Base-by-base conservation (phyloP, 2,888 invertebrate species). In the Alcis repandata region DNA sequence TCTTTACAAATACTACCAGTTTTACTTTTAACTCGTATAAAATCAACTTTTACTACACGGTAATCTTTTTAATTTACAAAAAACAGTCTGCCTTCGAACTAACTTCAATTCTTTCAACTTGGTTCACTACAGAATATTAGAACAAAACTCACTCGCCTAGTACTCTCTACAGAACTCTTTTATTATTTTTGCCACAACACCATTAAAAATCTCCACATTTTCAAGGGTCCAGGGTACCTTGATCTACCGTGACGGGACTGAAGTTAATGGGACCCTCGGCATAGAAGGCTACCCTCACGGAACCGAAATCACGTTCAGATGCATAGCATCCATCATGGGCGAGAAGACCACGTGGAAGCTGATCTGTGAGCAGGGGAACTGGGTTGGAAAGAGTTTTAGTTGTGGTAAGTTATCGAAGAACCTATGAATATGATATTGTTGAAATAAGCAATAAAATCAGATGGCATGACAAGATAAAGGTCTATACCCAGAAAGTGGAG, bases 261-360 rank as follows among this genome's bases (percentile, higher is more conserved):
- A 95, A 22, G 86, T 96, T 0, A 95, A 95, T 52, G 95, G 95
- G 7, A 95, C 95, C 1, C 89, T 95, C n/a, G 94, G 92, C 3
- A 84, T 95, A 71, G 95, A 95, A 59, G 95, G 94, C 7, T 97
- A 97, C 81, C 96, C 97, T 4, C 97, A 97, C 77, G 97, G 97
- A 0, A 96, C 97, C 0, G 97, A 97, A 88, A 96, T 97, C 56
- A 96, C 96, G 7, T 98, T 97, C 86, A 95, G 96, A 76, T 98
- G 98, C 83, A 97, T 97, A 72, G 96, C 96, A 0, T 96, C 96
- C 70, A 96, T 96, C 46, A 96, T 97, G 92, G 97, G 96, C 0
- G 97, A 97, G 87, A 96, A 96, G 79, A 96, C 96, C 27, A 96
- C 97, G 0, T 98, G 98, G 98, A 96, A 96, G 74, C 96, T 97